phyloP scores from a whole-genome alignment of 2,113 vertebrate genomes.

The Ophthalmolycus amberensis region DNA sequence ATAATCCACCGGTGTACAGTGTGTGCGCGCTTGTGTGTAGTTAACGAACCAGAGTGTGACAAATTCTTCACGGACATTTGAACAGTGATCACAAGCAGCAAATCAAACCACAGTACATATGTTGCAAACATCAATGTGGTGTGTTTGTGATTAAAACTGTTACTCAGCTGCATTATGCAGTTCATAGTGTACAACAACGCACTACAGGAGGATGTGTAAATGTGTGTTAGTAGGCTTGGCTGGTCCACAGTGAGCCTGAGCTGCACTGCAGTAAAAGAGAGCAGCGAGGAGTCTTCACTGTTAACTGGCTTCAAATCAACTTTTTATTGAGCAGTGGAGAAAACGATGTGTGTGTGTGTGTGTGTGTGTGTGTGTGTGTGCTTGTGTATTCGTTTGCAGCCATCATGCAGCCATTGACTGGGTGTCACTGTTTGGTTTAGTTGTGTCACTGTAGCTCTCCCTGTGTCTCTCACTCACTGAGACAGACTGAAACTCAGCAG shows the following conservation, averaged over 20 bases:
- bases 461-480: constrained; percentile 29
- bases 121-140: not conserved
- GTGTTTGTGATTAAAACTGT: not conserved
- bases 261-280: constrained; percentile 47
- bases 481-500: constrained; percentile 34
- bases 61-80: not conserved
- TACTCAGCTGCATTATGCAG: constrained; percentile 8
- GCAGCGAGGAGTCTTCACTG: constrained; percentile 30
- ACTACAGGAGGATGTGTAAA: constrained; percentile 19
- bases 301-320: constrained; percentile 59
- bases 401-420: constrained; percentile 51
- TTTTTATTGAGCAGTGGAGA: constrained; percentile 76
- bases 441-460: constrained; percentile 11
- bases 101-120: not conserved
- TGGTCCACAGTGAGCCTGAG: constrained; percentile 31
- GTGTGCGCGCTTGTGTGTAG: not conserved
- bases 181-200: constrained; percentile 15
- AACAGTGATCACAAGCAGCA: not conserved
- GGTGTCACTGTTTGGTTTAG: constrained; percentile 49
- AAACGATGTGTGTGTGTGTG: constrained; percentile 26
- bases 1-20: constrained; percentile 2
- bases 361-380: constrained; percentile 13
- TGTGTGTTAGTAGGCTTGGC: constrained; percentile 64
- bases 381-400: constrained; percentile 28
- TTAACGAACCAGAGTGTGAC: not conserved